phyloP scores from a whole-genome alignment of 2,888 invertebrate species.

The Lacanobia oleracea region DNA sequence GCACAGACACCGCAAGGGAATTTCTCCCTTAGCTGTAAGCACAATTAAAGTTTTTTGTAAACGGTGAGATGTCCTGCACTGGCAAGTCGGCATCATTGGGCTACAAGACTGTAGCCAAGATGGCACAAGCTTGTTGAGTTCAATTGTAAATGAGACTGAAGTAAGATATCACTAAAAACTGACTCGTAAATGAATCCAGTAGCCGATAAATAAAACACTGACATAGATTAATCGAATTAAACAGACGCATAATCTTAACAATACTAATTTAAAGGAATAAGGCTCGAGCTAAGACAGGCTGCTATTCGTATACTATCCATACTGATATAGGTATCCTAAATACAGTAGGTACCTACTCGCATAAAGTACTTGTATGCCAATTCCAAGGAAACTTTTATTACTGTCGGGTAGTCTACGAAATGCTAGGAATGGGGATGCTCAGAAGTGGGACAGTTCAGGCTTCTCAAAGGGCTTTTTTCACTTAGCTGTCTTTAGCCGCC shows the following conservation, averaged over 20 bases:
- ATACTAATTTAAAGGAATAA: neutral
- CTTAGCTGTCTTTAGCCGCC: neutral
- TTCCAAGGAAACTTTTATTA: slow-evolving; percentile 13
- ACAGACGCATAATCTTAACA: neutral
- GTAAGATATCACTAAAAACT: neutral
- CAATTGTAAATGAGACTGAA: neutral
- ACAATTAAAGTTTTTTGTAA: too few relatives aligned
- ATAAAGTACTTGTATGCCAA: slow-evolving; percentile 18
- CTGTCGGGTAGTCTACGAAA: too few relatives aligned
- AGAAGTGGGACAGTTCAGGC: too few relatives aligned
- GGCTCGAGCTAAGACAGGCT: neutral
- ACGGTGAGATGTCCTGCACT: too few relatives aligned
- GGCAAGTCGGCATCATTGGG: too few relatives aligned
- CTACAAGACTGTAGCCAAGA: too few relatives aligned
- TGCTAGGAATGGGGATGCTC: too few relatives aligned
- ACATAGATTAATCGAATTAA: slow-evolving; percentile 9
- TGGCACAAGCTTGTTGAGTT: too few relatives aligned
- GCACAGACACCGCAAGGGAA: too few relatives aligned
- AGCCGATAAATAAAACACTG: neutral
- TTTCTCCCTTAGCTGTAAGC: too few relatives aligned
- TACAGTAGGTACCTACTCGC: too few relatives aligned
- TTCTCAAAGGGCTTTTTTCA: neutral
- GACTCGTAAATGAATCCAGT: neutral
- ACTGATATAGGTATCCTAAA: slow-evolving; percentile 3
- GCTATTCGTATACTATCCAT: neutral